These are phyloP conservation scores for Delphinus delphis DNA, from an alignment of 2,113 vertebrate species.

Conservation along the genomic window DNA sequence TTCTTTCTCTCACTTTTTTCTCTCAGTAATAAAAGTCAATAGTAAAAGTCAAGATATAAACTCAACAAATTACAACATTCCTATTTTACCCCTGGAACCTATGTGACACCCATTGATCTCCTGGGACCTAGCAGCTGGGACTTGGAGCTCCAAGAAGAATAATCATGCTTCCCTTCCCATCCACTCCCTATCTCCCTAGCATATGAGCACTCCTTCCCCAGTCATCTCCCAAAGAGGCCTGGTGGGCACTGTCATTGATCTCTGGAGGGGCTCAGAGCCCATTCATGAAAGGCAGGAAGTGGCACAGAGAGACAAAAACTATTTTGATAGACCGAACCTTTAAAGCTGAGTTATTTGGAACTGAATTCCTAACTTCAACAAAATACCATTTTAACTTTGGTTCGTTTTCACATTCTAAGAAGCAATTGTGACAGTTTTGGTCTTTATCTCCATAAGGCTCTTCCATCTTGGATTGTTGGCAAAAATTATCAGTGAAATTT, in stretches of 20 bases:
- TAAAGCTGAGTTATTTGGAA: neutral
- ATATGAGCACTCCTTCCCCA: neutral
- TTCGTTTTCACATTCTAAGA: conserved; percentile 6
- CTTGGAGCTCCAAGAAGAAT: neutral
- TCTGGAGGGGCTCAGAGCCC: neutral
- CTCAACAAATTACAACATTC: neutral
- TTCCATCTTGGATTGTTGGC: neutral
- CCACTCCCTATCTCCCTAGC: neutral
- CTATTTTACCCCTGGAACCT: neutral
- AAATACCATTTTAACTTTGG: neutral
- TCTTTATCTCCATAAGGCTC: neutral
- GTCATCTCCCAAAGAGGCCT: neutral
- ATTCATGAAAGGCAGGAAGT: neutral
- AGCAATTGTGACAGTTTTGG: neutral
- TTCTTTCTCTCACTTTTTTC: neutral
- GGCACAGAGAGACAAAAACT: neutral
- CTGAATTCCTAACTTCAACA: conserved; percentile 6
- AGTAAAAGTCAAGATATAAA: neutral
- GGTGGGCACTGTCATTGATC: neutral
- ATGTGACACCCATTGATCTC: neutral
- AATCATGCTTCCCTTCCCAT: neutral
- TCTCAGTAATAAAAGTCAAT: neutral
- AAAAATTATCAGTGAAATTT: conserved; percentile 3
- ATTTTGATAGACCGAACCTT: neutral
- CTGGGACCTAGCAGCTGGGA: neutral